phyloP scores from a whole-genome alignment of 2,888 invertebrate genomes.

The Bursaphelenchus okinawaensis region DNA sequence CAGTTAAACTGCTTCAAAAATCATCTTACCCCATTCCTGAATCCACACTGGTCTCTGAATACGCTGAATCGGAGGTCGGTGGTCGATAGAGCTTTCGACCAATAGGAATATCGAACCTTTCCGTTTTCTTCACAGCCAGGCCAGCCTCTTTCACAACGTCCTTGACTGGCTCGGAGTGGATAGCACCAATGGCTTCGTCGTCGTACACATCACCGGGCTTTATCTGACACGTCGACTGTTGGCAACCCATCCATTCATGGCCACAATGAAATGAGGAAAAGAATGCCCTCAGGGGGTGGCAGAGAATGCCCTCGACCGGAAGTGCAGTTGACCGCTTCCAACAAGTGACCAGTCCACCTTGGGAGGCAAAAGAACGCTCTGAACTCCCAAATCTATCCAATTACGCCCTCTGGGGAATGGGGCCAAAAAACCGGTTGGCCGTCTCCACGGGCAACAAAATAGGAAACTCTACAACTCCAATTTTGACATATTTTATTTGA shows the following conservation, averaged over 20 bases:
- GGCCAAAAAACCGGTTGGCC: not conserved
- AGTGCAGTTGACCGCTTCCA: not conserved
- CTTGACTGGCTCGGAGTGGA: not conserved
- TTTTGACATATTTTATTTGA: not conserved
- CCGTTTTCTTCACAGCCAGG: not conserved
- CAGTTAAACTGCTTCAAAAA: constrained; percentile 2
- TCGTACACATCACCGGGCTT: not conserved
- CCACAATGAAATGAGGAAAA: not conserved
- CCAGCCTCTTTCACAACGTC: not conserved
- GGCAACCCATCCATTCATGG: not conserved
- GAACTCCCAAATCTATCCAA: not conserved
- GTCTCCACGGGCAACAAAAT: not conserved
- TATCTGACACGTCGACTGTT: not conserved
- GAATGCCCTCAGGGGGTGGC: not conserved
- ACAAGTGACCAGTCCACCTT: not conserved
- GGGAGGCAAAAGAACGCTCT: not conserved
- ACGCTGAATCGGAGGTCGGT: not conserved
- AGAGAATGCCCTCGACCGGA: not conserved
- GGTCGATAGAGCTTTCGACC: not conserved
- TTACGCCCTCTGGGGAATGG: not conserved
- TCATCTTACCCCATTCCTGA: constrained; percentile 14
- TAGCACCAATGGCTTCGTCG: not conserved
- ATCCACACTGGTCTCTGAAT: constrained; percentile 6
- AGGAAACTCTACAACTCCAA: not conserved
- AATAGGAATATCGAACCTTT: not conserved